Base-by-base conservation (phyloP, 92 coral and sea anemone genomes). In the Epizoanthus illoricatus region DNA sequence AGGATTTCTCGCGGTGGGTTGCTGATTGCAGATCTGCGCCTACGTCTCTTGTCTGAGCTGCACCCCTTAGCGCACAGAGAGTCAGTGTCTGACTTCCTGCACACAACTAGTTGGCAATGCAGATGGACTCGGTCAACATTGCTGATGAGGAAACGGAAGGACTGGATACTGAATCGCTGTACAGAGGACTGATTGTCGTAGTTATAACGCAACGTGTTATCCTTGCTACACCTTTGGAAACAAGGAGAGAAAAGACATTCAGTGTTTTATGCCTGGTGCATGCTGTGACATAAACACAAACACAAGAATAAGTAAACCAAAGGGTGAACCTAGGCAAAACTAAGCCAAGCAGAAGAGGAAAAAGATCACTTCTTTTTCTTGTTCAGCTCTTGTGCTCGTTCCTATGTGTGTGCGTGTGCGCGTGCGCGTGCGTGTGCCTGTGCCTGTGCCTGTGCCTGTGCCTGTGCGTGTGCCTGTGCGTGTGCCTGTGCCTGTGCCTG, bases 61-160 rank as follows among this genome's bases (percentile, higher is more conserved):
- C 82, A 78, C 3, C 82, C 82, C 60, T 78, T 78, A 11, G 82
- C 71, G 19, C 82, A 78, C 60, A 78, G 59, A 70, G 82, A 78
- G 6, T 42, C 17, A 12, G 52, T 43, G 60, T 78, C 82, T 11
- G 70, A 61, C 70, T 63, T 62, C 12, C 71, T 71, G 13, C 82
- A 78, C 59, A 78, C 82, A 78, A 78, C 57, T 15, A 78, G 16
- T 11, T 63, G 42, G 60, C 82, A 78, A 36, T 78, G 82, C 42
- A 78, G 41, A 36, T 61, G 65, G 28, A 78, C 60, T 62, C 45
- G 69, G 15, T 78, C 82, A 43, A 7, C 28, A 10, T 11, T 5
- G 1, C 36, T 58, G n/a, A 41, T 11, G 52, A 62, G 70, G 23
- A 78, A 78, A 45, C 82, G 82, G 71, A 78, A 78, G 71, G 82